phyloP scores from a whole-genome alignment of 2,888 invertebrate species.

The Drosophila rubida region DNA sequence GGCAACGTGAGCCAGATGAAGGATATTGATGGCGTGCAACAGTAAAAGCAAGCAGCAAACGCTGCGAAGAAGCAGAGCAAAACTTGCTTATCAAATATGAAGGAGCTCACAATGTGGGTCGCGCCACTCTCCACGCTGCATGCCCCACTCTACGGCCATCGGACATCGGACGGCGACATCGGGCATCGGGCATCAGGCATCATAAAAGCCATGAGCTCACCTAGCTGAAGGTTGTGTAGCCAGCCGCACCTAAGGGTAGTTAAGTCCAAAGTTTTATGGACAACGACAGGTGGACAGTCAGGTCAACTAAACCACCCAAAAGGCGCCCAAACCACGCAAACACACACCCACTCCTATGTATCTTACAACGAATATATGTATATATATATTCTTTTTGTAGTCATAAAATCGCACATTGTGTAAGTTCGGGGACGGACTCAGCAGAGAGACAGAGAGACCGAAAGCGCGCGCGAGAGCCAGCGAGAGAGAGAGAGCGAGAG shows the following conservation, averaged over 20 bases:
- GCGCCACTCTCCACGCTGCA: slow-evolving; percentile 22
- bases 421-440: slow-evolving; percentile 14
- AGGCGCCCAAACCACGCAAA: slow-evolving; percentile 4
- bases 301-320: slow-evolving; percentile 34
- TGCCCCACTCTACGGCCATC: background rate
- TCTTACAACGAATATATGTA: slow-evolving; percentile 24
- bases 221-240: slow-evolving; percentile 40
- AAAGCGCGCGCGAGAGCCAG: background rate
- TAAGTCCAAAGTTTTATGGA: slow-evolving; percentile 75
- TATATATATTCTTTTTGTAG: slow-evolving; percentile 41
- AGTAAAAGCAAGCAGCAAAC: slow-evolving; percentile 36
- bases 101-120: slow-evolving; percentile 74
- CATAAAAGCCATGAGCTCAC: slow-evolving; percentile 80
- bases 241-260: slow-evolving; percentile 72
- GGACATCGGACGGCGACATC: slow-evolving; percentile 1
- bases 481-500: background rate
- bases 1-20: slow-evolving; percentile 30
- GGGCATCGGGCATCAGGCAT: slow-evolving; percentile 40
- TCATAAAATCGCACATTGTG: slow-evolving; percentile 69
- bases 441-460: background rate
- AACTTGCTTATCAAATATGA: slow-evolving; percentile 80
- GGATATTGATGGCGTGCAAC: slow-evolving; percentile 73
- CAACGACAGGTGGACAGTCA: slow-evolving; percentile 68
- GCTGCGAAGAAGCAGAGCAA: slow-evolving; percentile 38
- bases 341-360: slow-evolving; percentile 15